Evolutionary conservation across 2,797 vertebrate genomes (phyloP).

Genomic region (Syngnathus rostellatus): DNA sequence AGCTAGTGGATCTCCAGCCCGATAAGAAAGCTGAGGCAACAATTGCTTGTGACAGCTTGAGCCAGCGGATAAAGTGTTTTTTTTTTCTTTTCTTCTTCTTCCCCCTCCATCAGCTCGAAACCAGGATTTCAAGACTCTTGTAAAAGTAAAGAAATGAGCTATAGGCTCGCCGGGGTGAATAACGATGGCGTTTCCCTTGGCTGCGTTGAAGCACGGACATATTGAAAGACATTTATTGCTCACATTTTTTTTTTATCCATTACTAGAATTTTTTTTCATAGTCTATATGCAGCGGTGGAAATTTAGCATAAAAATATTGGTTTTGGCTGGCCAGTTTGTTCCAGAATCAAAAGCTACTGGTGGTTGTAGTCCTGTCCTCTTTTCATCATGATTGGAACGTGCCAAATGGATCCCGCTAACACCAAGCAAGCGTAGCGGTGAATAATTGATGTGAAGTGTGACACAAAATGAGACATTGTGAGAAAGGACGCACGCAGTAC

Average conservation of each 20-base stretch:
- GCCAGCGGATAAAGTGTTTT: conserved; percentile 2
- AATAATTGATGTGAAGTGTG: conserved; percentile 3
- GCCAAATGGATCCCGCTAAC: not conserved
- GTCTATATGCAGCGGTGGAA: not conserved
- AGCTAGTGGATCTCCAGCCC: conserved; percentile 1
- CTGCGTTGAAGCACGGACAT: not conserved
- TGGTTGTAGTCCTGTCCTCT: too few species aligned
- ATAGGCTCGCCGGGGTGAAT: not conserved
- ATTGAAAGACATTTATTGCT: not conserved
- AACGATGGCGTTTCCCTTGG: not conserved
- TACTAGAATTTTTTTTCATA: too few species aligned
- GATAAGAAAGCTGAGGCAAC: conserved; percentile 7
- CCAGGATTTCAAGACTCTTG: conserved; percentile 1
- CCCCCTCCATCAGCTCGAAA: not conserved
- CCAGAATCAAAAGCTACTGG: too few species aligned
- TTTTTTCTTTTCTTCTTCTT: not conserved
- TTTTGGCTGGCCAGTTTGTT: too few species aligned
- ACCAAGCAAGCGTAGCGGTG: not conserved
- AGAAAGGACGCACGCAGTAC: not conserved
- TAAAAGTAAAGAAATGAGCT: not conserved
- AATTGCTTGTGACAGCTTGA: conserved; percentile 8
- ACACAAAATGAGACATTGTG: not conserved
- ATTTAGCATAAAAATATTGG: not conserved
- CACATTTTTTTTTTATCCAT: too few species aligned
- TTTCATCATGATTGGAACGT: not conserved